Base-by-base conservation (phyloP, 2,797 vertebrate genomes). In the Sebastes goodei region DNA sequence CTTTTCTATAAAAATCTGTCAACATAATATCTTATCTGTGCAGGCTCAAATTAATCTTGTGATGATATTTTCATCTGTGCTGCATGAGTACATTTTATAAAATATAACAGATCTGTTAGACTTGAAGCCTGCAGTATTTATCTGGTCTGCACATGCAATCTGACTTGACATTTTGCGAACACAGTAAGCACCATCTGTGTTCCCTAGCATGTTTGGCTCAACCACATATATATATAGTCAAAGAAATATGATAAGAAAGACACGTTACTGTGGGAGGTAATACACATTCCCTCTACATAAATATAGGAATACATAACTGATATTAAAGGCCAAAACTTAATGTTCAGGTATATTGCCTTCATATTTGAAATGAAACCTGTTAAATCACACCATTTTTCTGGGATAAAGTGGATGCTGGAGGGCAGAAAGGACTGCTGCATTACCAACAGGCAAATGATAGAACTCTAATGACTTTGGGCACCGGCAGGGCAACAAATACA, bases 391-490 rank as follows among this genome's bases (percentile, higher is more conserved):
- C 2, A 53, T 60, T 63, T 73, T 23, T 7, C 29, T 8, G 10
- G 7, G 66, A 70, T 71, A 27, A 27, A 75, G 38, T 12, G 14
- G 25, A 71, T 53, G 74, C 65, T 49, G 27, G 55, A 75, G 77
- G 67, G 60, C 60, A 81, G 29, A 38, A 59, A 20, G 7, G 21
- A 46, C 69, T 56, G 33, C 71, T 74, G 35, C 2, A n/a, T 64
- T 71, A 70, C 55, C 32, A 66, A 68, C 27, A 82, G 33, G 17
- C 9, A 63, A 82, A 68, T 55, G 33, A 63, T 25, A 61, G 23
- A 60, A 38, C 72, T 74, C 33, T 75, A 72, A 80, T 72, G 74
- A 61, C 42, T 76, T 65, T 15, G 17, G 23, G 32, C 25, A 64
- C 17, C 63, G 30, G 46, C 75, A 65, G 53, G 35, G 35, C 15